phyloP scores from a whole-genome alignment of 1,140 invertebrate genomes.

The Condylostylus longicornis region DNA sequence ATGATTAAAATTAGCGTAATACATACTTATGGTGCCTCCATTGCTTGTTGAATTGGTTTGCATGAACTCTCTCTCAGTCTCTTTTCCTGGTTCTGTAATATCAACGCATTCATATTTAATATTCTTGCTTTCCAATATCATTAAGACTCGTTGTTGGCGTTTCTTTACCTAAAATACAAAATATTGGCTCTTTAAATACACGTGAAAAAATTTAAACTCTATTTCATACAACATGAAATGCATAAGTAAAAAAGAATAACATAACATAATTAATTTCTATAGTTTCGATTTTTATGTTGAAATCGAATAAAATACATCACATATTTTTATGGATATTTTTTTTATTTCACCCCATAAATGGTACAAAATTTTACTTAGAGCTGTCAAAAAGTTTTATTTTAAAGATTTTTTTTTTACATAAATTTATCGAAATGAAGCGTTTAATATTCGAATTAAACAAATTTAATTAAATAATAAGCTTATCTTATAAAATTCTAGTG shows the following conservation, averaged over 20 bases:
- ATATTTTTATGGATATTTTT: constrained; percentile 11
- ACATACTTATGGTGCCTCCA: constrained; percentile 48
- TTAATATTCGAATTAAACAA: neutral
- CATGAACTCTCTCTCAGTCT: constrained; percentile 83
- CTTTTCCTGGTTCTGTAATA: constrained; percentile 80
- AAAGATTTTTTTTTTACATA: constrained; percentile 22
- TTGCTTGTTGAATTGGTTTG: constrained; percentile 69
- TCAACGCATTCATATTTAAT: constrained; percentile 79
- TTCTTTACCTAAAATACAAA: constrained; percentile 92
- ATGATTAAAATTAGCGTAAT: constrained; percentile 32
- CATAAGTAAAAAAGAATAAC: neutral
- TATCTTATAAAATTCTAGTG: neutral
- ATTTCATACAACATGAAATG: neutral
- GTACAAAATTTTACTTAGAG: neutral
- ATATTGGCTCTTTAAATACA: neutral
- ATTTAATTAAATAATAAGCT: neutral
- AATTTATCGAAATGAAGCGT: neutral
- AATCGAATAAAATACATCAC: constrained; percentile 10
- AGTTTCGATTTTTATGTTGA: constrained; percentile 8
- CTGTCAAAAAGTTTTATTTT: neutral
- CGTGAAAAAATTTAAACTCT: neutral
- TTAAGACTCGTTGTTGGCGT: constrained; percentile 75
- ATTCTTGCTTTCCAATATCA: constrained; percentile 81
- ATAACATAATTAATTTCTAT: constrained; percentile 6
- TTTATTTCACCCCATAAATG: constrained; percentile 6